These are phyloP conservation scores for Mastomys coucha DNA, from an alignment of 2,113 vertebrate genomes.

Conservation along the genomic window DNA sequence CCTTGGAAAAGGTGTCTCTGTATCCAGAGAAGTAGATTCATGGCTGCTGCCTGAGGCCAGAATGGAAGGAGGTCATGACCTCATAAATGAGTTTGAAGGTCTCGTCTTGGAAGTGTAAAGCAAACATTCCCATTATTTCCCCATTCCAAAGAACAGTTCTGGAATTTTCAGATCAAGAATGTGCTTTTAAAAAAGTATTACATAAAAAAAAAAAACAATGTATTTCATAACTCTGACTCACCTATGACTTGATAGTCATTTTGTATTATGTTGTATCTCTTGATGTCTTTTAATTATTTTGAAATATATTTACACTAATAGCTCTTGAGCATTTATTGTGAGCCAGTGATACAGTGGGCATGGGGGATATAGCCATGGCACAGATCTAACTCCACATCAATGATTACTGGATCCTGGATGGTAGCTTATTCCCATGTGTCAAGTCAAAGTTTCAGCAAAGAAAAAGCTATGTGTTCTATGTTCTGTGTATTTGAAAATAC, in stretches of 20 bases:
- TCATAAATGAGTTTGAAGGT: neutral
- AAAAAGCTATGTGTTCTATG: neutral
- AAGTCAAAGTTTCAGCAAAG: neutral
- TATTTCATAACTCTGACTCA: neutral
- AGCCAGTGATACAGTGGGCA: neutral
- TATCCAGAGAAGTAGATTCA: neutral
- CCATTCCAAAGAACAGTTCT: neutral
- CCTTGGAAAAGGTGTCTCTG: neutral
- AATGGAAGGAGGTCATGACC: neutral
- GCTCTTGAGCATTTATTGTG: neutral
- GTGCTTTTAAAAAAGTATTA: neutral
- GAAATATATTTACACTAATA: neutral
- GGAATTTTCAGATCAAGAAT: conserved; percentile 8
- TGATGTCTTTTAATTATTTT: neutral
- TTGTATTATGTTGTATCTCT: neutral
- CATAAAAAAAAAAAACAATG: neutral
- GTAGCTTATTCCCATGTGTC: neutral
- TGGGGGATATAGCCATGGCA: neutral
- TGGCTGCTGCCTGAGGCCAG: neutral
- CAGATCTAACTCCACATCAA: neutral
- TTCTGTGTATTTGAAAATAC: neutral
- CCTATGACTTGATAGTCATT: neutral
- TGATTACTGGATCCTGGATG: neutral
- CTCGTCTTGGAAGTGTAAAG: neutral
- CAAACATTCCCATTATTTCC: neutral